Percentiles rank a stretch among this genome's conserved stretches.
These are phyloP conservation scores for Athene noctua DNA, from an alignment of 2,113 vertebrate species.

Conservation along the genomic window DNA sequence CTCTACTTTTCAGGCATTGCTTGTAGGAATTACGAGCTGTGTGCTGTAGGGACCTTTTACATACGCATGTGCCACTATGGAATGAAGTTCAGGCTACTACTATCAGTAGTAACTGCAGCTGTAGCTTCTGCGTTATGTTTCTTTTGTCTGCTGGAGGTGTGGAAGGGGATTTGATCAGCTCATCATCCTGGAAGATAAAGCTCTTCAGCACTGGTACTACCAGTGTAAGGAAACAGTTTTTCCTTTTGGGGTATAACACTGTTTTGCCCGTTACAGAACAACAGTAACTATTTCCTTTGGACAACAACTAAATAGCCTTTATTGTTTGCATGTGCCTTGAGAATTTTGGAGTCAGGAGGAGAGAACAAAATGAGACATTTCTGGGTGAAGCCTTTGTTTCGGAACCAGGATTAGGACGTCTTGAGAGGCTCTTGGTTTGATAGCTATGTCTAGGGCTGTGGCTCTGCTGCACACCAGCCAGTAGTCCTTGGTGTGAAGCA, in stretches of 20 bases:
- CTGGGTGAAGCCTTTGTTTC: not conserved
- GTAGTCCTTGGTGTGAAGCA: no score
- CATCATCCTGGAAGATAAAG: not conserved
- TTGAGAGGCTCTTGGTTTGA: not conserved
- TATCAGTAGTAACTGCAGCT: not conserved
- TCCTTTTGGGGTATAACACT: not conserved
- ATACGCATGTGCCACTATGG: rapidly evolving
- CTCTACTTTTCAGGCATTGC: not conserved
- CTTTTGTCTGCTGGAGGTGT: not conserved
- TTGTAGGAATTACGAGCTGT: not conserved
- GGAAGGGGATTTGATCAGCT: not conserved
- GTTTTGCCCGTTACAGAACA: not conserved
- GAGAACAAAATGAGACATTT: not conserved
- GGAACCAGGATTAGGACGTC: not conserved
- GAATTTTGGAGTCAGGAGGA: not conserved
- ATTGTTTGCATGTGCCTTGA: not conserved
- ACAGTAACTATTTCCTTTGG: not conserved
- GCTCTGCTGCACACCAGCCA: not conserved
- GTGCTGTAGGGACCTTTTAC: not conserved
- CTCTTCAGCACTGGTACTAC: not conserved
- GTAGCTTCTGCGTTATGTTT: not conserved
- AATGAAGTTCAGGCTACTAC: rapidly evolving
- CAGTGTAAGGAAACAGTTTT: not conserved
- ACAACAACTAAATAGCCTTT: not conserved
- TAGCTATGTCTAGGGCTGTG: not conserved